Conservation (phyloP, 2,797 vertebrate genomes). For the Artibeus lituratus region DNA sequence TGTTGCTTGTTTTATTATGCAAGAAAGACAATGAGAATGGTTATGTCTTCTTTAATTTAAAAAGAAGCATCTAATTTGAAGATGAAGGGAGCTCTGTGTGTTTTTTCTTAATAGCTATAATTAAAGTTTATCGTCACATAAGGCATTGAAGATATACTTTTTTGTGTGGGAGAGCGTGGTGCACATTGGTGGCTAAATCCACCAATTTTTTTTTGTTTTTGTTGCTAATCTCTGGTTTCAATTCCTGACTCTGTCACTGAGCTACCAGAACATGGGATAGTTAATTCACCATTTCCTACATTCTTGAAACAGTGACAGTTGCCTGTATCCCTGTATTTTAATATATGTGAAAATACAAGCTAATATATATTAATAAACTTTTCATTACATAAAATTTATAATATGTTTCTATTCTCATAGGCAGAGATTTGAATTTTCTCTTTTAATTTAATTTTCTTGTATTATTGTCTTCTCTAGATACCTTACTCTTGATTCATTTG, state of each 20-base stretch:
- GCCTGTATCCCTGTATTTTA: not conserved
- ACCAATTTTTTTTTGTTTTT: not conserved
- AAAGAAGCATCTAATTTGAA: not conserved
- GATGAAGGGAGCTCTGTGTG: not conserved
- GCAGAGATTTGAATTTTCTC: not conserved
- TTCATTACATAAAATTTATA: not conserved
- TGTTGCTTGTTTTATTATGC: not conserved
- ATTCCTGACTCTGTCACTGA: not conserved
- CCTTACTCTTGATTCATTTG: not conserved
- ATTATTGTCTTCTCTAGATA: not conserved
- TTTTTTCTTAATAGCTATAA: not conserved
- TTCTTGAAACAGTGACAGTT: not conserved
- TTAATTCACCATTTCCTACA: not conserved
- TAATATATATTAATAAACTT: not conserved
- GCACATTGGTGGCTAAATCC: fast-evolving
- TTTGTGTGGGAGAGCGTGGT: not conserved
- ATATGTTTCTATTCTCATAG: not conserved
- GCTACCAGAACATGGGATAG: not conserved
- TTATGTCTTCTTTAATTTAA: not conserved
- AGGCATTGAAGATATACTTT: not conserved
- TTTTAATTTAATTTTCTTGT: not conserved
- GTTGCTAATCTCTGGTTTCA: not conserved
- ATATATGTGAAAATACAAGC: not conserved
- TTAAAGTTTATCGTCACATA: not conserved
- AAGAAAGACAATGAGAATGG: not conserved